Conservation (phyloP, 37 sponge, comb jelly and placozoan genomes). For the Ephydatia muelleri region DNA sequence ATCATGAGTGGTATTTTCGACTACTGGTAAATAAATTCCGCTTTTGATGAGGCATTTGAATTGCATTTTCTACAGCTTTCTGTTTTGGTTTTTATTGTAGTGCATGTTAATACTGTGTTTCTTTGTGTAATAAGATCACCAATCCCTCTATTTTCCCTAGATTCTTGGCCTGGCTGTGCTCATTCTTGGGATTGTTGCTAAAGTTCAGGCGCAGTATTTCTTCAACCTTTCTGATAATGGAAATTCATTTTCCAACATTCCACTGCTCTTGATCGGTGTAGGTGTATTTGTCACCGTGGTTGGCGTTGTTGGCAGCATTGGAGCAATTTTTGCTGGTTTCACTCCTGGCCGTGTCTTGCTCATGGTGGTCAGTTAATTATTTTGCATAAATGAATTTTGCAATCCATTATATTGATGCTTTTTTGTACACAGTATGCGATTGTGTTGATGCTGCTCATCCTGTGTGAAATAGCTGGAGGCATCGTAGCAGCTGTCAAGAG, state of each 20-base stretch:
- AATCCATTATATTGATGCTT: too few relatives aligned
- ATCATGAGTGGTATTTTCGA: too few relatives aligned
- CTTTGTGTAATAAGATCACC: too few relatives aligned
- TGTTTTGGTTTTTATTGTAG: too few relatives aligned
- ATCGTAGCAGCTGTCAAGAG: constrained; percentile 59
- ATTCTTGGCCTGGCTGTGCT: constrained; percentile 46
- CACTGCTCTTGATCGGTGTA: constrained; percentile 34
- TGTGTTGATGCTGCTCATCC: constrained; percentile 40
- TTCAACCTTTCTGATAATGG: background rate
- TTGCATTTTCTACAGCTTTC: too few relatives aligned
- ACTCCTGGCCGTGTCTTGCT: constrained; percentile 50
- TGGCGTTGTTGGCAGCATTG: constrained; percentile 42
- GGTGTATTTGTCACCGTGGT: constrained; percentile 53
- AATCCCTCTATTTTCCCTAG: constrained; percentile 14
- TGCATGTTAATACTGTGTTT: too few relatives aligned
- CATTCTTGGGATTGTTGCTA: constrained; percentile 32
- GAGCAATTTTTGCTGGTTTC: constrained; percentile 48
- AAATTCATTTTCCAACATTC: background rate
- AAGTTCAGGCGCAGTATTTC: background rate
- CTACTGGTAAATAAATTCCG: too few relatives aligned
- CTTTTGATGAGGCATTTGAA: too few relatives aligned
- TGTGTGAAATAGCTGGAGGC: constrained; percentile 60
- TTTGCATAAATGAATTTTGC: background rate
- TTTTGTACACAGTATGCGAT: constrained; percentile 51
- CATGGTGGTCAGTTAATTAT: constrained; percentile 41